Percentiles rank a stretch among this genome's conserved stretches.
Evolutionary conservation across 2,888 invertebrate genomes (phyloP).

Genomic region (Nymphalis c-album): DNA sequence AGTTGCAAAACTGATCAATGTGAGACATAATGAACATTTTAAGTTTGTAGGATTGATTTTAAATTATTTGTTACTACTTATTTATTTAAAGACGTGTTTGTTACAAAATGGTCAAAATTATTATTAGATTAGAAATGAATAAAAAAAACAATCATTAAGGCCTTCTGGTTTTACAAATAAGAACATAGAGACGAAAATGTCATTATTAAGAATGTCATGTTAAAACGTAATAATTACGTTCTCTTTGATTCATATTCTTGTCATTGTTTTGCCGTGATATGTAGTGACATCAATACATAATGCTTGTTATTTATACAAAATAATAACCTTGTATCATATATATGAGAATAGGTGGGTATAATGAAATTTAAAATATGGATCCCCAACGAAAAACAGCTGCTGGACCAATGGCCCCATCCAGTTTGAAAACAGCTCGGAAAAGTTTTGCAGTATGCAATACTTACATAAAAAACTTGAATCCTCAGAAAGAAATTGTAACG

Average conservation of each 20-base stretch:
- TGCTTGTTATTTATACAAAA: no score
- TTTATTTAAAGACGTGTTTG: no score
- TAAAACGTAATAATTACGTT: no score
- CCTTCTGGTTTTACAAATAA: not conserved
- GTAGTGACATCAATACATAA: not conserved
- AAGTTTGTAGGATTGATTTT: no score
- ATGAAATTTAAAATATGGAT: constrained; percentile 51
- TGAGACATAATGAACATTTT: no score
- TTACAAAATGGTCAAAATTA: no score
- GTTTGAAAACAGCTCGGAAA: constrained; percentile 56
- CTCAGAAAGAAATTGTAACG: constrained; percentile 62
- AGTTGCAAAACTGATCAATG: no score
- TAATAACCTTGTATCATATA: no score
- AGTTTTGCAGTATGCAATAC: constrained; percentile 53
- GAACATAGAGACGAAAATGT: not conserved
- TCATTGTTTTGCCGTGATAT: not conserved
- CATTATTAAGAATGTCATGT: not conserved
- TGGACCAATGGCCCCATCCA: constrained; percentile 64
- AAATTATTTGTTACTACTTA: no score
- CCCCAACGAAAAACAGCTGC: constrained; percentile 59
- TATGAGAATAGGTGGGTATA: not conserved
- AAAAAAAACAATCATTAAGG: no score
- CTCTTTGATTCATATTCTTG: no score
- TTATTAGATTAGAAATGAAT: no score
- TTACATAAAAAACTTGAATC: constrained; percentile 45